phyloP scores from a whole-genome alignment of 1,140 invertebrate species.

The Neodiprion pinetum region DNA sequence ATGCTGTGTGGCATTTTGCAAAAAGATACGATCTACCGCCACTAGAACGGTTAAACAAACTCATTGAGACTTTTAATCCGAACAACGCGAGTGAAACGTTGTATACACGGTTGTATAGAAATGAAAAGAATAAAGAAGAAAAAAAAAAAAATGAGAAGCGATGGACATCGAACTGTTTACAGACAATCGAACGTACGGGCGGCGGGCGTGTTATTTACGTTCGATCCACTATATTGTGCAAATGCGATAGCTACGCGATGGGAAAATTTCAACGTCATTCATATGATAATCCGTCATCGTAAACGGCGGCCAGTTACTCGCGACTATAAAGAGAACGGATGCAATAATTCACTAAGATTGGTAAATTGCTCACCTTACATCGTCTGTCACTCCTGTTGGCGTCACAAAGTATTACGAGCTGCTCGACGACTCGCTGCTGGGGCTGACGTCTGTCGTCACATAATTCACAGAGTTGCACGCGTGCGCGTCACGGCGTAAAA shows the following conservation, averaged over 20 bases:
- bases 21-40: no score
- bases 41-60: no score
- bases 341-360: slow-evolving; percentile 26
- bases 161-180: slow-evolving; percentile 10
- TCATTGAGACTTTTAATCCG: no score
- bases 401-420: slow-evolving; percentile 28
- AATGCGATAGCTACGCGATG: slow-evolving; percentile 16
- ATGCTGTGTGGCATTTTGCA: no score
- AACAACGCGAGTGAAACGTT: no score
- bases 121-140: background rate
- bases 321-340: slow-evolving; percentile 21
- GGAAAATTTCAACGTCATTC: slow-evolving; percentile 16
- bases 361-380: slow-evolving; percentile 44
- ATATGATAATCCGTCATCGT: slow-evolving; percentile 16
- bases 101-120: no score
- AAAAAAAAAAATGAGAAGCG: background rate
- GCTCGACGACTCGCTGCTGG: slow-evolving; percentile 17
- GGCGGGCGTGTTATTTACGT: slow-evolving; percentile 8
- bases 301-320: slow-evolving; percentile 29
- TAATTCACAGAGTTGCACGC: background rate
- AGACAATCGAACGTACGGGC: slow-evolving; percentile 16
- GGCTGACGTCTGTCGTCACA: slow-evolving; percentile 24
- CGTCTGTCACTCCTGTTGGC: slow-evolving; percentile 44
- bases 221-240: slow-evolving; percentile 4
- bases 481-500: background rate